Conservation (phyloP, 2,113 vertebrate genomes). For the Rousettus leschenaultii region DNA sequence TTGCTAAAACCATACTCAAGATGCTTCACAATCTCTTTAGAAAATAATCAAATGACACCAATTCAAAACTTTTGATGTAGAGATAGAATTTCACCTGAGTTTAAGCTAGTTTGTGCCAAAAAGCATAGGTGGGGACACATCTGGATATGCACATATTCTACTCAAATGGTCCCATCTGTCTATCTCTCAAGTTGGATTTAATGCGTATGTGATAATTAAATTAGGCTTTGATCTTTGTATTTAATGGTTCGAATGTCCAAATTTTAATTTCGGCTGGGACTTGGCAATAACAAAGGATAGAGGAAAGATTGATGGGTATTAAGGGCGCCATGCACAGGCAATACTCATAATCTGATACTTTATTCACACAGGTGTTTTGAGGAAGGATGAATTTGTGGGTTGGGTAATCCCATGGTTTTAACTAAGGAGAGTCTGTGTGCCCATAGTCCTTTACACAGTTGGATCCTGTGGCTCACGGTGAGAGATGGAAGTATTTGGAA, state of each 20-base stretch:
- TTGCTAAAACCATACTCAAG: background rate
- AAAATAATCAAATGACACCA: slow-evolving; percentile 47
- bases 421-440: background rate
- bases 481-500: background rate
- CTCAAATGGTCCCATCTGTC: background rate
- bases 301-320: background rate
- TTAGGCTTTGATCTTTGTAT: background rate
- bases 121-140: background rate
- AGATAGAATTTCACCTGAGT: background rate
- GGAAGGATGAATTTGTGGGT: background rate
- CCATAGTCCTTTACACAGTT: background rate
- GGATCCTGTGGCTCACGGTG: background rate
- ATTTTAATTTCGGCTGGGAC: background rate
- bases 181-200: background rate
- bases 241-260: slow-evolving; percentile 5
- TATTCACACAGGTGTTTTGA: background rate
- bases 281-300: background rate
- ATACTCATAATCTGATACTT: background rate
- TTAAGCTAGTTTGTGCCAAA: background rate
- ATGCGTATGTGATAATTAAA: background rate
- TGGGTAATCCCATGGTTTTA: background rate
- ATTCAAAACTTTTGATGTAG: background rate
- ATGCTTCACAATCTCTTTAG: background rate
- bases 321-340: background rate
- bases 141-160: background rate